phyloP scores from a whole-genome alignment of 1,140 invertebrate genomes.

The Notospermus geniculatus region DNA sequence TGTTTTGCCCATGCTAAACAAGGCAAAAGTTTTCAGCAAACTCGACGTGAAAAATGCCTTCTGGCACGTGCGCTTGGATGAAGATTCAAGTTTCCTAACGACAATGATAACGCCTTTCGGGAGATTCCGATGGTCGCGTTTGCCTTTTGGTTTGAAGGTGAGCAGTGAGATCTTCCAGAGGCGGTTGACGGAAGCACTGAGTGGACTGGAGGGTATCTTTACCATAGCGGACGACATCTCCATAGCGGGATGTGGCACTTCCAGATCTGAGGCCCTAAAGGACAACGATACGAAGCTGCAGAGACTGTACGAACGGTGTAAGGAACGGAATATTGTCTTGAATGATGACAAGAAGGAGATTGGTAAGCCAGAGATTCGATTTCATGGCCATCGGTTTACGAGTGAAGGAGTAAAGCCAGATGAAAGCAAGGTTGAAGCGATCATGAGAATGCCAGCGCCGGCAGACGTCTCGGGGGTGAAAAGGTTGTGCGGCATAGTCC shows the following conservation, averaged over 20 bases:
- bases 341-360: constrained; percentile 25
- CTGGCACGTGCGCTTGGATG: constrained; percentile 26
- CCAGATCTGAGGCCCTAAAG: neutral
- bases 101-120: constrained; percentile 53
- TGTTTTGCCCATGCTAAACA: constrained; percentile 24
- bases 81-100: constrained; percentile 28
- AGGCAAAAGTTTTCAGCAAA: constrained; percentile 29
- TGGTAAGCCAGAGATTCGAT: constrained; percentile 32
- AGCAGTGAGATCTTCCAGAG: constrained; percentile 20
- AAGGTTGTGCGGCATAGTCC: constrained; percentile 38
- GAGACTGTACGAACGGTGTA: constrained; percentile 14
- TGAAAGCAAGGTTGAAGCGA: constrained; percentile 41
- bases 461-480: constrained; percentile 20
- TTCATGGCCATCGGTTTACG: constrained; percentile 48
- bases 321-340: constrained; percentile 20
- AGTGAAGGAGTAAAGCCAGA: constrained; percentile 38
- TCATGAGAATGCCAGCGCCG: constrained; percentile 43
- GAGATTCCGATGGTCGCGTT: constrained; percentile 38
- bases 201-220: constrained; percentile 17
- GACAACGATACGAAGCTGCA: constrained; percentile 16
- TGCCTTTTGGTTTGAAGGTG: constrained; percentile 53
- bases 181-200: constrained; percentile 17
- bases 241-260: constrained; percentile 19
- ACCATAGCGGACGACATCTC: constrained; percentile 27
- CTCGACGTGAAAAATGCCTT: constrained; percentile 30